These are phyloP conservation scores for Poecilia latipinna DNA, from an alignment of 2,113 vertebrate genomes.

Conservation along the genomic window DNA sequence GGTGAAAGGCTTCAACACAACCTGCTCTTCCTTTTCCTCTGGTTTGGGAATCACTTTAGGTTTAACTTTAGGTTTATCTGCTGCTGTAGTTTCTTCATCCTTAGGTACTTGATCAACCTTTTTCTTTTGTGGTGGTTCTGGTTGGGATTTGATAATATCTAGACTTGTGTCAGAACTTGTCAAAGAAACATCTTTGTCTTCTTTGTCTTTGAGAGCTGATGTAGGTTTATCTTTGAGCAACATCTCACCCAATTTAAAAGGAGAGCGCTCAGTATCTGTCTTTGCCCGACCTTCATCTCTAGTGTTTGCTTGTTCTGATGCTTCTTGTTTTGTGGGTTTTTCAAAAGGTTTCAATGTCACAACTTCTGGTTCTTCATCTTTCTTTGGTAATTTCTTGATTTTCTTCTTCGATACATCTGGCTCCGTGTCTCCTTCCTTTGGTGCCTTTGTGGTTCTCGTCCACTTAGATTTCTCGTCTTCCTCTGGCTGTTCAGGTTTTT, in stretches of 20 bases:
- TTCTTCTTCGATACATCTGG: conserved; percentile 60
- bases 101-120: conserved; percentile 27
- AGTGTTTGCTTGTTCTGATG: conserved; percentile 23
- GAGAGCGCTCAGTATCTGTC: conserved; percentile 15
- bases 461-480: conserved; percentile 52
- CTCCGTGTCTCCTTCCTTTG: conserved; percentile 46
- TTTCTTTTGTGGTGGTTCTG: conserved; percentile 14
- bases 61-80: conserved; percentile 31
- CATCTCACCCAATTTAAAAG: conserved; percentile 30
- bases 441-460: conserved; percentile 51
- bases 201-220: conserved; percentile 11
- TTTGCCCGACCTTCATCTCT: conserved; percentile 34
- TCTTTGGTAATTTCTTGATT: conserved; percentile 60
- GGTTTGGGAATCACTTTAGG: conserved; percentile 24
- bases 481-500: conserved; percentile 26
- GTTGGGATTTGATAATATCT: conserved; percentile 25
- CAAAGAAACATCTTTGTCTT: conserved; percentile 6
- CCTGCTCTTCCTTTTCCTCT: conserved; percentile 45
- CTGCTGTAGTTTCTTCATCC: conserved; percentile 31
- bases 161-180: not conserved
- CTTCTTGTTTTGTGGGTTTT: conserved; percentile 49
- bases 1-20: conserved; percentile 52
- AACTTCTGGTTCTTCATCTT: conserved; percentile 51
- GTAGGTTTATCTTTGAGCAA: conserved; percentile 34
- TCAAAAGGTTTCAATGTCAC: conserved; percentile 69